Percentiles rank a stretch among this genome's conserved stretches.
These are phyloP conservation scores for Empis livida DNA, from an alignment of 2,888 invertebrate species.

Conservation along the genomic window DNA sequence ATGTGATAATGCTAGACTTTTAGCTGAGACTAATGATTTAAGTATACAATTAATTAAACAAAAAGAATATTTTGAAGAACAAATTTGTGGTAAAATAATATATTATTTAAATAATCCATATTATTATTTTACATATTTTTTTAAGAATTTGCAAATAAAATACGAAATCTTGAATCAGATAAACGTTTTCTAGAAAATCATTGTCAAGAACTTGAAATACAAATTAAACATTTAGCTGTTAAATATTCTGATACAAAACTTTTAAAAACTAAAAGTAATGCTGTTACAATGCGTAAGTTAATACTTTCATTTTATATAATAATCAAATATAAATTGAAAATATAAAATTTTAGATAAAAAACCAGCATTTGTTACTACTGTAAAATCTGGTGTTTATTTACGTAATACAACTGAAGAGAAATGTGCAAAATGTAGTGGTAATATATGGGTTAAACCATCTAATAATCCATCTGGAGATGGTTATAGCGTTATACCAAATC, in stretches of 20 bases:
- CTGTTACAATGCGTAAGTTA: slow-evolving; percentile 10
- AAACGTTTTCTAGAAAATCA: slow-evolving; percentile 38
- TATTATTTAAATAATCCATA: neutral
- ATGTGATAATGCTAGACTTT: slow-evolving; percentile 63
- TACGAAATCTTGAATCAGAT: slow-evolving; percentile 42
- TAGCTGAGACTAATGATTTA: slow-evolving; percentile 61
- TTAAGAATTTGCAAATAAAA: slow-evolving; percentile 39
- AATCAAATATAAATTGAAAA: neutral
- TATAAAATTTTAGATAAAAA: slow-evolving; percentile 21
- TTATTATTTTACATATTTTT: slow-evolving; percentile 8
- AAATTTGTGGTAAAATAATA: slow-evolving; percentile 37
- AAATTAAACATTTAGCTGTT: slow-evolving; percentile 36
- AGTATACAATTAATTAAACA: slow-evolving; percentile 51
- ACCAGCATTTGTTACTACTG: slow-evolving; percentile 30
- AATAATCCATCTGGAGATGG: slow-evolving; percentile 17
- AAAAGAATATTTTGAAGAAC: slow-evolving; percentile 50
- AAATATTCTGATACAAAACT: slow-evolving; percentile 36
- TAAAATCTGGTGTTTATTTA: slow-evolving; percentile 25
- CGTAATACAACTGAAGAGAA: slow-evolving; percentile 18
- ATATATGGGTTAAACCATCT: slow-evolving; percentile 20
- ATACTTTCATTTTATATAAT: neutral
- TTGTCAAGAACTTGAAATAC: slow-evolving; percentile 35
- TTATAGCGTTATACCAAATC: slow-evolving; percentile 1
- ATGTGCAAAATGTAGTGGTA: slow-evolving; percentile 29
- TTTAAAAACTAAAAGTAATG: slow-evolving; percentile 17